These are phyloP conservation scores for Sebastes hubbsi DNA, from an alignment of 2,797 vertebrate genomes.

Conservation along the genomic window DNA sequence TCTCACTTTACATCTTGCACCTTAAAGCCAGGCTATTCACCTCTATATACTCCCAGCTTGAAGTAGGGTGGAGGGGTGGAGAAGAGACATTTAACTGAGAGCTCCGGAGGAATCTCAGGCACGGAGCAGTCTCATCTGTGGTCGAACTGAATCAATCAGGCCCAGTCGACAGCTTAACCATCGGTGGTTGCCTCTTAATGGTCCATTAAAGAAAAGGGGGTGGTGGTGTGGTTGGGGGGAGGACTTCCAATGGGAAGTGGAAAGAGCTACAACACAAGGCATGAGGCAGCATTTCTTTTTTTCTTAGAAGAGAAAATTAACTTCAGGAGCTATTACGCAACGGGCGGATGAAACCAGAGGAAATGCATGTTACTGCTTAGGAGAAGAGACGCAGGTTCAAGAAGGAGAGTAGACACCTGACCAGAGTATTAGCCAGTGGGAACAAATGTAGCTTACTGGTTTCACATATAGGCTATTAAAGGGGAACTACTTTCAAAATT, in stretches of 20 bases:
- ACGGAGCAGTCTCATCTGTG: conserved; percentile 52
- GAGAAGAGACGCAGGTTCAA: background rate
- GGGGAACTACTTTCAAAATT: too few species aligned
- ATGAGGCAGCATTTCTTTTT: conserved; percentile 45
- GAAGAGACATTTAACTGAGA: conserved; percentile 31
- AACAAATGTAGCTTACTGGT: too few species aligned
- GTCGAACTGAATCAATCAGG: conserved; percentile 71
- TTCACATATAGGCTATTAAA: too few species aligned
- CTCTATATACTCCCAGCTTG: conserved; percentile 6
- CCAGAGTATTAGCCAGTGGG: background rate
- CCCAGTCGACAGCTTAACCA: conserved; percentile 69
- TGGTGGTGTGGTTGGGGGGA: background rate
- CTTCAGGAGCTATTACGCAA: conserved; percentile 21
- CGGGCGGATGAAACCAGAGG: conserved; percentile 12
- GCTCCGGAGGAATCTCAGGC: conserved; percentile 50
- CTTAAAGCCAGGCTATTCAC: background rate
- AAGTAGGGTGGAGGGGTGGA: background rate
- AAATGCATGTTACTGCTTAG: conserved; percentile 3
- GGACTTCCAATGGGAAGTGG: conserved; percentile 57
- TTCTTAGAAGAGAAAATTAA: conserved; percentile 48
- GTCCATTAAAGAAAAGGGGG: conserved; percentile 60
- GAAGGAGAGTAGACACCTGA: background rate
- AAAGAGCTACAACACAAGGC: conserved; percentile 47
- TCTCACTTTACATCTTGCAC: background rate
- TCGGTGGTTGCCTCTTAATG: conserved; percentile 67